Evolutionary conservation across 1,140 invertebrate species (phyloP).

Genomic region (Sesamia nonagrioides): DNA sequence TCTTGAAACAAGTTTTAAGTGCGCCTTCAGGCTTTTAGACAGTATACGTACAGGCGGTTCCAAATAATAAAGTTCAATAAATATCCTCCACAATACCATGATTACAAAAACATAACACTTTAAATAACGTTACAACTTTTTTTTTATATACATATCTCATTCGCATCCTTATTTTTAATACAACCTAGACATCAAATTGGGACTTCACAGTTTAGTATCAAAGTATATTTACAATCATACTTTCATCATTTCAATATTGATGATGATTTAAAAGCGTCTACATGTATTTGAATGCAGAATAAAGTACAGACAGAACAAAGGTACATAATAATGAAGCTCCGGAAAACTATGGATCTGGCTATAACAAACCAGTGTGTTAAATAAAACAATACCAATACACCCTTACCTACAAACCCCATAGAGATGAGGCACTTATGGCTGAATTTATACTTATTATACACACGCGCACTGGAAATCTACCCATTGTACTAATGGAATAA

Average conservation of each 20-base stretch:
- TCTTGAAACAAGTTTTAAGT: not conserved
- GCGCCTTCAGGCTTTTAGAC: not conserved
- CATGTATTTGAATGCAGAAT: not conserved
- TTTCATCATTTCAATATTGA: not conserved
- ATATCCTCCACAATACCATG: slow-evolving; percentile 21
- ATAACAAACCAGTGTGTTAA: not conserved
- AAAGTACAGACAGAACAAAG: not conserved
- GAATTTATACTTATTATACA: not conserved
- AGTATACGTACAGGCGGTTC: not conserved
- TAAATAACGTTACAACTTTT: not conserved
- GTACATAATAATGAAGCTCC: not conserved
- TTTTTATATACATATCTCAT: slow-evolving; percentile 2
- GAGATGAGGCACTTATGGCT: not conserved
- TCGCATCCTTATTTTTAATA: not conserved
- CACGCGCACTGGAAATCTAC: slow-evolving; percentile 9
- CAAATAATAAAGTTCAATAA: slow-evolving; percentile 1
- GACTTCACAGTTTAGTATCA: slow-evolving; percentile 3
- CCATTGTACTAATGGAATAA: not conserved
- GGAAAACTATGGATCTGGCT: not conserved
- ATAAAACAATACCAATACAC: not conserved
- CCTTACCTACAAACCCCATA: not conserved
- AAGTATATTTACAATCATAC: not conserved
- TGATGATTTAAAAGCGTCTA: not conserved
- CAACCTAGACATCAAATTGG: slow-evolving; percentile 6
- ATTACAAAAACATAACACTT: not conserved